Conservation (phyloP, 1,140 invertebrate genomes). For the Sminthurinus signatus region DNA sequence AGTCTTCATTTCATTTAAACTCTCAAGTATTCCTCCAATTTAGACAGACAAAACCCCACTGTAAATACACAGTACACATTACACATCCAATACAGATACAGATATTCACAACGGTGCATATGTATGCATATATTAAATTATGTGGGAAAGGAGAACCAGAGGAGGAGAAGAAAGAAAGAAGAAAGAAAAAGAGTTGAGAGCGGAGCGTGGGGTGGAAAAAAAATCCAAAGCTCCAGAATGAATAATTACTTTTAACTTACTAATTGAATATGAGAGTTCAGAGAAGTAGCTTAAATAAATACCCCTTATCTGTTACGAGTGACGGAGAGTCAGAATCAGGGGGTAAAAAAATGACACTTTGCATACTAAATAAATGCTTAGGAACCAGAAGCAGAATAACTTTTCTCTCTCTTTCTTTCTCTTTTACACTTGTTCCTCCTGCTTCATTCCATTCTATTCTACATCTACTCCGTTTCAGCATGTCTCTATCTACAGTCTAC, state of each 20-base stretch:
- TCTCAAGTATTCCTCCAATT: too few species aligned
- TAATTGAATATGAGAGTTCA: conserved; percentile 24
- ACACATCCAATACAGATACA: too few species aligned
- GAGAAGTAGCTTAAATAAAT: conserved; percentile 17
- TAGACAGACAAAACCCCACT: too few species aligned
- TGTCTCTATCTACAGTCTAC: too few species aligned
- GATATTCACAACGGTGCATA: too few species aligned
- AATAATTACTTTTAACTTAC: conserved; percentile 27
- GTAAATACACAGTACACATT: too few species aligned
- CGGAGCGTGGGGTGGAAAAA: not conserved
- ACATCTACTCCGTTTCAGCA: too few species aligned
- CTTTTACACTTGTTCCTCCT: too few species aligned
- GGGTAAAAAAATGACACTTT: conserved; percentile 26
- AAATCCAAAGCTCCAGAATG: conserved; percentile 9
- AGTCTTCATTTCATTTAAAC: too few species aligned
- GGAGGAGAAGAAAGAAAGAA: conserved; percentile 1
- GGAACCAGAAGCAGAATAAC: not conserved
- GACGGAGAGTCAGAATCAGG: conserved; percentile 14
- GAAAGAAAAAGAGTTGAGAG: not conserved
- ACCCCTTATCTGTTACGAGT: conserved; percentile 23
- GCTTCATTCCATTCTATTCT: too few species aligned
- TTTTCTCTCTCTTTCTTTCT: not conserved
- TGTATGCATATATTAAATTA: too few species aligned
- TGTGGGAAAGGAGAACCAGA: too few species aligned
- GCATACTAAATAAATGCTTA: not conserved